Base-by-base conservation (phyloP, 2,888 invertebrate species). In the Pteria penguin region DNA sequence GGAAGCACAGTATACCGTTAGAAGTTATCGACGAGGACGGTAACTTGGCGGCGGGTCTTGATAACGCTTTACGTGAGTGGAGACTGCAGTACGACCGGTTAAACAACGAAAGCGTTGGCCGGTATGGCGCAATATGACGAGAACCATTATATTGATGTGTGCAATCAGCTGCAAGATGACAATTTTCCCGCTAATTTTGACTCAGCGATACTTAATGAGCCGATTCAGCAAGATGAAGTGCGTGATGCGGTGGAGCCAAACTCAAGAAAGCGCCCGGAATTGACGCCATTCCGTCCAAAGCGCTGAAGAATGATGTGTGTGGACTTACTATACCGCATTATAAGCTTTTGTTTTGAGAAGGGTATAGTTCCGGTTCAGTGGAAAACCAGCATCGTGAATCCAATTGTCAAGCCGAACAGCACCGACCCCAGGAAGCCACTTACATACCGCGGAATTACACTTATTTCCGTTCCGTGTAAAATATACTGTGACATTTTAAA, bases 241-340 rank as follows among this genome's bases (percentile, higher is more conserved):
- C 29, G 32, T 4, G 52, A 73, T 33, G 45, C 66, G 32, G 52
- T 60, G 3, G 26, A 45, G 2, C 29, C 22, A 67, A 73, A n/a
- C 26, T 69, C 32, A 33, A 18, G 22, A 57, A 75, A 75, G 33
- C 65, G 8, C 33, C 67, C 62, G 58, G 73, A 27, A 29, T 29
- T 24, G 55, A 67, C 33, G 14, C 29, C 61, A 52, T 62, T 54
- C 57, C 52, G 8, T 31, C 26, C 22, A 69, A 63, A 57, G 54
- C 32, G 18, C 26, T 63, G n/a, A 54, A 66, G 24, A 31, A 66
- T 66, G 1, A 45, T 1, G 29, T 36, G 18, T 66, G 66, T 27
- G 29, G 27, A 27, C 27, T 29, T 66, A 66, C 54, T 29, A 54
- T 66, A 54, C 45, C 31, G 4, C 27, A 54, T n/a, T n/a, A n/a